Percentiles rank a stretch among this genome's conserved stretches.
These are phyloP conservation scores for Spilogale gracilis DNA, from an alignment of 2,113 vertebrate species.

Conservation along the genomic window DNA sequence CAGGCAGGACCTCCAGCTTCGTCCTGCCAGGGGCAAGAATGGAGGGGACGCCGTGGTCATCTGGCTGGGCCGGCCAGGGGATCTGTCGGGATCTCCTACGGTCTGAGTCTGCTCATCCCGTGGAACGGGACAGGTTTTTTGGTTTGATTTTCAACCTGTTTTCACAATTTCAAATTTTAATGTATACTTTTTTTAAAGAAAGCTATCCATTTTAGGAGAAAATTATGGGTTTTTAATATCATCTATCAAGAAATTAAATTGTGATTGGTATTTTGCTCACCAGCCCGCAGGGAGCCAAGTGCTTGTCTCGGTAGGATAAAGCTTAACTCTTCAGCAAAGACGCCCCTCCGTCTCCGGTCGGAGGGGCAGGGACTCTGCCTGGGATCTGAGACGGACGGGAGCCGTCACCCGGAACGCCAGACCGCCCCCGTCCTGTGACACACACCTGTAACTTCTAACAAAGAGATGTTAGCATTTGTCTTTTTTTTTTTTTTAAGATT, in stretches of 20 bases:
- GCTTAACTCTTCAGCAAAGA: background rate
- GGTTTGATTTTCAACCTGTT: background rate
- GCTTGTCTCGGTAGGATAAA: background rate
- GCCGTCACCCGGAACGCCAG: background rate
- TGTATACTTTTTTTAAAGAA: background rate
- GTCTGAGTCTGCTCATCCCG: background rate
- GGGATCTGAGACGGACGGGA: background rate
- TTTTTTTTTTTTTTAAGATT: background rate
- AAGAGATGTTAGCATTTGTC: background rate
- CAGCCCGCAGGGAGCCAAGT: background rate
- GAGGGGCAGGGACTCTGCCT: background rate
- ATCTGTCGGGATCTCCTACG: background rate
- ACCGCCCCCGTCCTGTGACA: background rate
- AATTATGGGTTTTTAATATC: background rate
- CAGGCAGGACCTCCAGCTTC: background rate
- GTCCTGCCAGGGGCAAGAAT: background rate
- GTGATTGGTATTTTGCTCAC: background rate
- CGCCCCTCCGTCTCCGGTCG: background rate
- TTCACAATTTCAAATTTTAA: background rate
- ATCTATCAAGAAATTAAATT: background rate
- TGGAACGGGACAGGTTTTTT: background rate
- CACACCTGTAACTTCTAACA: background rate
- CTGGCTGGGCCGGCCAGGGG: background rate
- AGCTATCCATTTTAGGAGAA: background rate
- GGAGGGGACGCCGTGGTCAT: fast-evolving